Percentiles rank a stretch among this genome's conserved stretches.
Evolutionary conservation across 2,113 vertebrate species (phyloP).

Genomic region (Burhinus bistriatus): DNA sequence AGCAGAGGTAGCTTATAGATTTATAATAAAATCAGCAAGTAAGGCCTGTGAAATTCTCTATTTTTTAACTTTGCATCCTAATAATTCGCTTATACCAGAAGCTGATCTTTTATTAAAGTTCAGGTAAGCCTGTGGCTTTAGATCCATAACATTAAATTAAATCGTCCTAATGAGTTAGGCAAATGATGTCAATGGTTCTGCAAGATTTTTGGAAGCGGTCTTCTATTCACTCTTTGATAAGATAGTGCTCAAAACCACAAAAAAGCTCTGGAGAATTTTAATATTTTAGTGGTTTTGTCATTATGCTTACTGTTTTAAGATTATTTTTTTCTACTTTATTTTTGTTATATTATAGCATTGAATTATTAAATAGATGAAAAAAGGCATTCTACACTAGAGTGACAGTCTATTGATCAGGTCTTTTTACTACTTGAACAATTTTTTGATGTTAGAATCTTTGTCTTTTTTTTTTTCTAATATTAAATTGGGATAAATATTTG

Average conservation of each 20-base stretch:
- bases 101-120: neutral
- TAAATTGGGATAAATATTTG: neutral
- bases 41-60: neutral
- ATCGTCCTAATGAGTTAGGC: neutral
- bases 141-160: neutral
- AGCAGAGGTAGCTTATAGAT: neutral
- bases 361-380: slow-evolving; percentile 19
- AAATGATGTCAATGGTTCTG: neutral
- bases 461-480: neutral
- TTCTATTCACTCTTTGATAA: neutral
- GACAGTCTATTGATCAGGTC: neutral
- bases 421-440: neutral
- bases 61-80: neutral
- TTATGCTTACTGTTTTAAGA: neutral
- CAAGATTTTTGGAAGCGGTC: neutral
- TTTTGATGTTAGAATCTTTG: neutral
- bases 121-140: neutral
- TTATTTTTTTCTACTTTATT: neutral
- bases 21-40: neutral
- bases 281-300: neutral
- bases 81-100: neutral
- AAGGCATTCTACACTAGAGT: neutral
- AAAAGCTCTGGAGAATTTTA: neutral
- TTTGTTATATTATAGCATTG: neutral
- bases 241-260: neutral